Conservation (phyloP, 2,888 invertebrate genomes). For the Fissipunctia ypsillon region DNA sequence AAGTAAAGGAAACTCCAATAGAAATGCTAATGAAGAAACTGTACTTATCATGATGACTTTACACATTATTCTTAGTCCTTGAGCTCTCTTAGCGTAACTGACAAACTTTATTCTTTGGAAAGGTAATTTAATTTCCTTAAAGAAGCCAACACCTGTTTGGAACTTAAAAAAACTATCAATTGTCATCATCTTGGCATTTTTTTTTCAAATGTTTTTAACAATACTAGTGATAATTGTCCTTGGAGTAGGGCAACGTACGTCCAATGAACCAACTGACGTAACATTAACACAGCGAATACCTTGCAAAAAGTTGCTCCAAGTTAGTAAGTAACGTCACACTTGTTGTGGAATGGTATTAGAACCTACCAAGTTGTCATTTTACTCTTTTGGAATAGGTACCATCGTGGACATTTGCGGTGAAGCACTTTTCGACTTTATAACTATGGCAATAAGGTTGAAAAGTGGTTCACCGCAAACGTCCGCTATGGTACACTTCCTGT, state of each 20-base stretch:
- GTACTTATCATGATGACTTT: background rate
- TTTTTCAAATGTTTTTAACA: constrained; percentile 1
- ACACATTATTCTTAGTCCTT: constrained; percentile 2
- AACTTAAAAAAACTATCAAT: constrained; percentile 12
- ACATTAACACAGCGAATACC: background rate
- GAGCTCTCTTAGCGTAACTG: constrained; percentile 6
- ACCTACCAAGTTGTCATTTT: background rate
- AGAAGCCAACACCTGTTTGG: constrained; percentile 10
- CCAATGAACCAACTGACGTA: constrained; percentile 17
- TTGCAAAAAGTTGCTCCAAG: background rate
- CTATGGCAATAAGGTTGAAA: no score
- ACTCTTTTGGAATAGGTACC: background rate
- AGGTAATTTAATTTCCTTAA: background rate
- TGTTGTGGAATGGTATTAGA: background rate
- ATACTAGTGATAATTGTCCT: constrained; percentile 19
- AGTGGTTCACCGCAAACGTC: no score
- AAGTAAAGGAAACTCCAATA: background rate
- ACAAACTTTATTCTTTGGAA: background rate
- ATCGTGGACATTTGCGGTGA: no score
- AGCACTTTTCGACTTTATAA: no score
- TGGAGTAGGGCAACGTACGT: background rate
- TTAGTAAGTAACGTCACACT: background rate
- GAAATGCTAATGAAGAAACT: constrained; percentile 1
- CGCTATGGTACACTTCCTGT: background rate
- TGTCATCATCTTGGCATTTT: constrained; percentile 5